Evolutionary conservation across 2,113 vertebrate species (phyloP), one percentile per base, ranked within the genome.

Genomic region (Solenodon paradoxus): DNA sequence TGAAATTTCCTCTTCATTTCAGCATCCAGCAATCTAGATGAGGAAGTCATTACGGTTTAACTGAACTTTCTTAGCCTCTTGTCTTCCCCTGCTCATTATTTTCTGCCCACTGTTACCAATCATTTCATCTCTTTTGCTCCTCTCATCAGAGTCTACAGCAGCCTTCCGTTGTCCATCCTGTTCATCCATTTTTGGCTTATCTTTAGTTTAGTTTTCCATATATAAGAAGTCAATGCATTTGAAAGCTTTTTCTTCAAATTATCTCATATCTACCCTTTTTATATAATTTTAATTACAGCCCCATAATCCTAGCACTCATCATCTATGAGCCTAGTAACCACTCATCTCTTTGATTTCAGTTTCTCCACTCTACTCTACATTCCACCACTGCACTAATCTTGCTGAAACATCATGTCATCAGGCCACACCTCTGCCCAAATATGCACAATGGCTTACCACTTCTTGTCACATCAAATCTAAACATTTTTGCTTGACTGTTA

Each of bases 321-420:
- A 51, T 22, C 40, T 26, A 20, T 40, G 49, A 82, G 38, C 64
- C 28, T 64, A 66, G 35, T 77, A 71, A 71, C n/a, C 22, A 12
- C 0, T 61, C 40, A n/a, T 35, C 55, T 92, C 47, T 49, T 81
- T 69, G 10, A 63, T 32, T 84, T 92, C 4, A 11, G 6, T 71
- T 71, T 78, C 42, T 90, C 63, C 30, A 87, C 47, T 84, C 85
- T 95, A 61, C 9, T 80, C 64, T 63, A 71, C 80, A 85, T 95
- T 92, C 80, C 40, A 81, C 2, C 7, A 13, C 59, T 69, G 49
- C 10, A 53, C 26, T 90, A 75, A 95, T 92, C 90, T 95, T 86
- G 11, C 61, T 95, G 93, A 69, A 59, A 53, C 59, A 94, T 96
- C 84, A 63, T 78, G 83, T 92, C 17, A 53, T 19, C 47, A 83